These are phyloP conservation scores for Elmis aenea DNA, from an alignment of 2,888 invertebrate genomes.

Conservation along the genomic window DNA sequence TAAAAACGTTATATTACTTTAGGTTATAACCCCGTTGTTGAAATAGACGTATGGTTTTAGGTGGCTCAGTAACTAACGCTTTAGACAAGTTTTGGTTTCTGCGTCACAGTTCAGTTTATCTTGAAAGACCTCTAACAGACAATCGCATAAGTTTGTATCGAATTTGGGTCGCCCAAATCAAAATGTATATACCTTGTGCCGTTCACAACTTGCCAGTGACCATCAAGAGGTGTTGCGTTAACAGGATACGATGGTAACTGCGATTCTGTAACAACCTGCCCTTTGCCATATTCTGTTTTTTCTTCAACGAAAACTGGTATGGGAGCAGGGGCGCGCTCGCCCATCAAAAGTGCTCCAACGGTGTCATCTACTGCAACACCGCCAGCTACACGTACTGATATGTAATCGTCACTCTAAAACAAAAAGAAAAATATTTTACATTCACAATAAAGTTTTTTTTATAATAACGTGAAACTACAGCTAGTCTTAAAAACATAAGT, in stretches of 20 bases:
- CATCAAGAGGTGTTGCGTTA: constrained; percentile 65
- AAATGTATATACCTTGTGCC: constrained; percentile 68
- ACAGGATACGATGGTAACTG: constrained; percentile 58
- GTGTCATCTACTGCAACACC: constrained; percentile 44
- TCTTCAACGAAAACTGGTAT: constrained; percentile 23
- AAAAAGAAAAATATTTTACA: too few species aligned
- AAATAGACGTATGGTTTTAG: too few species aligned
- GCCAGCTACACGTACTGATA: constrained; percentile 47
- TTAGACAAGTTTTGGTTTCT: too few species aligned
- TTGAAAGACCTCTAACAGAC: too few species aligned
- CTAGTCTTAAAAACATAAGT: background rate
- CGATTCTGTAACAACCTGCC: constrained; percentile 38
- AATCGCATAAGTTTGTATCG: too few species aligned
- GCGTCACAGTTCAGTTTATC: too few species aligned
- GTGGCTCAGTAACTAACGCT: too few species aligned
- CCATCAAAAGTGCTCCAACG: constrained; percentile 42
- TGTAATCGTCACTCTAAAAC: constrained; percentile 49
- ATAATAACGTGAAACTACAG: too few species aligned
- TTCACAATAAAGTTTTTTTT: too few species aligned
- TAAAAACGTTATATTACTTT: too few species aligned
- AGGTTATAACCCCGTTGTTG: too few species aligned
- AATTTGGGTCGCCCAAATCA: too few species aligned
- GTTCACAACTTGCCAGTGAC: constrained; percentile 73
- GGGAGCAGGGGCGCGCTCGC: constrained; percentile 23
- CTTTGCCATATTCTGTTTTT: constrained; percentile 29